These are phyloP conservation scores for Scyliorhinus canicula DNA, from an alignment of 2,797 vertebrate species.

Conservation along the genomic window DNA sequence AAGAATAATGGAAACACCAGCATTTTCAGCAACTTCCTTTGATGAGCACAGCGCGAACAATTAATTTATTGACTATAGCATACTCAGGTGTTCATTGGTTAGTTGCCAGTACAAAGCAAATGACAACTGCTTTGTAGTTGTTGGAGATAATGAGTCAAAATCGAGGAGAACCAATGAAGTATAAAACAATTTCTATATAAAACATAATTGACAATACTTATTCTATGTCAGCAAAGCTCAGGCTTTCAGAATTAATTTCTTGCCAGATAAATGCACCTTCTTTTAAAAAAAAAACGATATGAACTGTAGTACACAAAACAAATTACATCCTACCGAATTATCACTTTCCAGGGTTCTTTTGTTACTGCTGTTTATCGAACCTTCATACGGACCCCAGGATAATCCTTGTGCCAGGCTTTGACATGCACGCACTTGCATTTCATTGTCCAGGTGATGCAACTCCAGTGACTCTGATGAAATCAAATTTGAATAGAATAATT, in stretches of 20 bases:
- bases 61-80: background rate
- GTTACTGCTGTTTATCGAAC: constrained; percentile 46
- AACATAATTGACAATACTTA: background rate
- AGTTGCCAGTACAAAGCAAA: background rate
- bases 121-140: background rate
- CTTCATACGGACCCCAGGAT: constrained; percentile 79
- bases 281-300: background rate
- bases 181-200: background rate
- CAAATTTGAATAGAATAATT: constrained; percentile 38
- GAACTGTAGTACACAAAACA: background rate
- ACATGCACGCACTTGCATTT: constrained; percentile 56
- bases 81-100: background rate
- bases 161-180: background rate
- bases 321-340: background rate
- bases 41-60: background rate
- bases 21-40: background rate
- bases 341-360: background rate
- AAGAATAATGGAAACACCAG: background rate
- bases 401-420: constrained; percentile 61
- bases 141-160: background rate
- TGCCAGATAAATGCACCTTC: background rate
- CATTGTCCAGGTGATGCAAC: constrained; percentile 52
- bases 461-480: constrained; percentile 69
- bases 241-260: background rate
- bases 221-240: background rate